Evolutionary conservation across 2,888 invertebrate genomes (phyloP), one percentile per base, ranked within the genome.

Genomic region (Monochamus alternatus): DNA sequence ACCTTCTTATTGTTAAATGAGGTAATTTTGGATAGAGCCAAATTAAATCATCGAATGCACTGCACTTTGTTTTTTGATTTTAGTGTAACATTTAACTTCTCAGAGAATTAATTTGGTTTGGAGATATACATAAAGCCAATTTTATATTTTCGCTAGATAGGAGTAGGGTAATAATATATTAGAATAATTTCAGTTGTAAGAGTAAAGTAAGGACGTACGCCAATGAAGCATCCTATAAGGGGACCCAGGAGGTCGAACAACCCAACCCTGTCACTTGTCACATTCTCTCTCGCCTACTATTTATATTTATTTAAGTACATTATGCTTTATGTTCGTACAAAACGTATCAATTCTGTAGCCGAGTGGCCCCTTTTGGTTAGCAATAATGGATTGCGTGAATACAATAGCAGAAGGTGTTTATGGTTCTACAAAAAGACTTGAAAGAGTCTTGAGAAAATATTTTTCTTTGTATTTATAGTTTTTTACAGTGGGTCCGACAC

Each of bases 211-310:
- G 60, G 60, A 47, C 31, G 43, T 12, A 47, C 69, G 60, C 60
- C 69, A 47, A 60, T 31, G 77, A 58, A 74, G 80, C 81, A 83
- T 80, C 44, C 78, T 78, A 84, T 82, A 84, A 84, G 81, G 78
- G 78, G 78, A 76, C 76, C 81, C 82, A 81, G 82, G 85, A 82
- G 85, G 85, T 83, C 83, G 83, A 80, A 82, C 85, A 84, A 84
- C 84, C 85, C 85, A 84, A 84, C 84, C 85, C 85, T 85, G 86
- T 86, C 86, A 86, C 86, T 85, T 86, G 86, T 85, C 86, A 84
- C 85, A 85, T 83, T 84, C 84, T 79, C 84, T 79, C 84, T 85
- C 84, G 82, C 86, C 86, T 82, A 83, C 84, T 85, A 86, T 86
- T 87, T 86, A 86, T 85, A 83, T 86, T 85, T 86, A 86, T 87